Percentiles rank a stretch among this genome's conserved stretches.
phyloP scores from a whole-genome alignment of 2,113 vertebrate genomes.

The Urocynchramus pylzowi region DNA sequence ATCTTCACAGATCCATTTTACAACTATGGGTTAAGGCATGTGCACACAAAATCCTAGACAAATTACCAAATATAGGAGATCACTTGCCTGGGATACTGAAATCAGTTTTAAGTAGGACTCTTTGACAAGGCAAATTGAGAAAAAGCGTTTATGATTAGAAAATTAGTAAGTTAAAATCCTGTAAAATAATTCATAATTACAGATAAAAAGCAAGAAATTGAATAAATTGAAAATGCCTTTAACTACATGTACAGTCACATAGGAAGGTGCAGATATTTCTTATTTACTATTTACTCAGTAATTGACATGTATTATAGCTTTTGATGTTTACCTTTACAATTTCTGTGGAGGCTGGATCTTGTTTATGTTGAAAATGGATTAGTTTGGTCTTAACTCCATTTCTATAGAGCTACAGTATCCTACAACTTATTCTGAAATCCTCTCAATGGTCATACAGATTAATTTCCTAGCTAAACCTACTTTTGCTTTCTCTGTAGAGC shows the following conservation, averaged over 20 bases:
- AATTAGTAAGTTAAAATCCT: background rate
- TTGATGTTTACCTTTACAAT: background rate
- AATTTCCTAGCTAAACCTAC: background rate
- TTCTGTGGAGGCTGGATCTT: background rate
- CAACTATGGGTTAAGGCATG: accelerated
- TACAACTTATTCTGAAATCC: background rate
- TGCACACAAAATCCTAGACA: background rate
- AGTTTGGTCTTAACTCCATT: background rate
- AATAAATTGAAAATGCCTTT: background rate
- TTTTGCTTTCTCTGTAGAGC: background rate
- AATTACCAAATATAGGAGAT: background rate
- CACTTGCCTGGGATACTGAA: background rate
- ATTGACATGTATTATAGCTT: background rate
- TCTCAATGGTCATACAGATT: background rate
- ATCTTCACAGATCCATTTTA: background rate
- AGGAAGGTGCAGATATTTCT: background rate
- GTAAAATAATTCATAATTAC: background rate
- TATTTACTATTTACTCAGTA: background rate
- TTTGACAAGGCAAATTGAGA: background rate
- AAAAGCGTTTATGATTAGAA: background rate
- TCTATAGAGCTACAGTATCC: background rate
- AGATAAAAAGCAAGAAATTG: background rate
- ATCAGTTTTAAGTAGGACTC: background rate
- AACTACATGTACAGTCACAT: accelerated
- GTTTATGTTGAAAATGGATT: background rate